A percentile compares a stretch with the other conserved stretches of the same genome.
Evolutionary conservation across 2,113 vertebrate genomes (phyloP).

Genomic region (Paramormyrops kingsleyae): DNA sequence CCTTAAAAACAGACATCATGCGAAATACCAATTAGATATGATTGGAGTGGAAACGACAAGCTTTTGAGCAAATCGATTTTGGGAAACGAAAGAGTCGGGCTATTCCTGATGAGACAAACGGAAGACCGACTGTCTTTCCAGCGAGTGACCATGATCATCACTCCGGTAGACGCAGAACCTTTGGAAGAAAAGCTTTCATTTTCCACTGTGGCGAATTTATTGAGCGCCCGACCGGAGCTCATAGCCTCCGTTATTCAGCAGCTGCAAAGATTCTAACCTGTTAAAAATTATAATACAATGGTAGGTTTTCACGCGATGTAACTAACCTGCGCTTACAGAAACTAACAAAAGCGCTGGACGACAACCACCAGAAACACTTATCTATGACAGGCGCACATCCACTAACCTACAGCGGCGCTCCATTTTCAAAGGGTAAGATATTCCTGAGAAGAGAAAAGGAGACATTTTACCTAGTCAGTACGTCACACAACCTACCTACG

Average conservation of each 20-base stretch:
- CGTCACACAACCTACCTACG: conserved; percentile 19
- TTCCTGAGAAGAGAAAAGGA: neutral
- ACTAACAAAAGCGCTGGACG: neutral
- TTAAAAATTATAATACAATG: neutral
- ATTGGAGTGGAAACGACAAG: neutral
- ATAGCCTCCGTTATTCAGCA: neutral
- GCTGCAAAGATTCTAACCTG: neutral
- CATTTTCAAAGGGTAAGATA: conserved; percentile 11
- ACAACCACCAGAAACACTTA: neutral
- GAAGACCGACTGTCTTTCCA: neutral
- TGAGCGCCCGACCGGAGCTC: neutral
- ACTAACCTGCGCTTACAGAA: neutral
- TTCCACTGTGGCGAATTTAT: neutral
- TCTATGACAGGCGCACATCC: neutral
- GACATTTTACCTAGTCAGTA: neutral
- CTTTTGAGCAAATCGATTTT: neutral
- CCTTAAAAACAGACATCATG: neutral
- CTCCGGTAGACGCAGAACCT: neutral
- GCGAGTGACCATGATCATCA: neutral
- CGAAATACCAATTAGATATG: neutral
- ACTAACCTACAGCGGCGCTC: conserved; percentile 29
- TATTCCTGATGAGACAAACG: neutral
- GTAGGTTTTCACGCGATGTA: neutral
- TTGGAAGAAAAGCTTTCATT: neutral
- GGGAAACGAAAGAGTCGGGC: neutral